Evolutionary conservation across 2,113 vertebrate genomes (phyloP), one percentile per base, ranked within the genome.

Genomic region (Ammodramus savannarum): DNA sequence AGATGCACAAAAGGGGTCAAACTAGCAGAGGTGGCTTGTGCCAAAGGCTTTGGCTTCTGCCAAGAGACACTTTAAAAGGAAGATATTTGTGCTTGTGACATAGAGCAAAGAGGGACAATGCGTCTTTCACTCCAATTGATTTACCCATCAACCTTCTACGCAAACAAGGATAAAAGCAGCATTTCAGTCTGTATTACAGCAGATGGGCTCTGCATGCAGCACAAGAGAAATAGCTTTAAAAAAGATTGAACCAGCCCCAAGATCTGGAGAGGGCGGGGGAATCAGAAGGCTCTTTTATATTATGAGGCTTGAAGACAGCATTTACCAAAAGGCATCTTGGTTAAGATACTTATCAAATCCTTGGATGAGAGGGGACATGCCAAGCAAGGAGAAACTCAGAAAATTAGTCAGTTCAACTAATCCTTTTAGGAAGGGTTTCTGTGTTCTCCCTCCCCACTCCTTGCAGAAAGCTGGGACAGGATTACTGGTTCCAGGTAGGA

Each of bases 131-230:
- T 96, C 69, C 92, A 93, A 90, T 67, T 94, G 96, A 96, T 95
- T 88, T 93, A 84, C 55, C 77, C 95, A 93, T 87, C 89, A 91
- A 87, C 85, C 85, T 89, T 93, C 92, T 67, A 85, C 43, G 34
- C 85, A 80, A 91, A 95, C 86, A 94, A 87, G 83, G 90, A 95
- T 84, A 89, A 95, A 97, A 96, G 93, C 66, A 95, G 87, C 82
- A 89, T 97, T 96, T 95, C 86, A 82, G 80, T 68, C 84, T 80
- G 54, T n/a, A 89, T 96, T 96, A 89, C 75, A 95, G 90, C 95
- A 96, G 97, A 97, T 96, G 93, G 95, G 91, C 90, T 96, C 82
- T 83, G 89, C 89, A 85, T 84, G 87, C 78, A 93, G 89, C 79
- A 72, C 66, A 58, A 86, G 92, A 85, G 85, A 96, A 96, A 95